Conservation (phyloP, 1,140 invertebrate species). For the Neodiprion lecontei region DNA sequence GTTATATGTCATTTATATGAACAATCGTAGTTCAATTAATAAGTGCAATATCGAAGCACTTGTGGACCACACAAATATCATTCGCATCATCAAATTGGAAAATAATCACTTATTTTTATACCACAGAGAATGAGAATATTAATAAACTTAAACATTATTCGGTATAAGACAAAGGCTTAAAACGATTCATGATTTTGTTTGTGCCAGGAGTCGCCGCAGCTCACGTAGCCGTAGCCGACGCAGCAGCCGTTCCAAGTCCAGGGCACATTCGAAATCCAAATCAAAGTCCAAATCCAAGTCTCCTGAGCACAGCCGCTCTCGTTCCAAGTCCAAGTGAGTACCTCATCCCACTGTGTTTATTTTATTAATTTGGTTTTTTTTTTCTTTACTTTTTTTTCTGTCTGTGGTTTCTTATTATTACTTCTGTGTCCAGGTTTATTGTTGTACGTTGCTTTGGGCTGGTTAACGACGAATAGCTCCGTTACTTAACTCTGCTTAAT, state of each 20-base stretch:
- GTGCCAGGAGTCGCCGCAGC: constrained; percentile 59
- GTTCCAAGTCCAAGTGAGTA: constrained; percentile 66
- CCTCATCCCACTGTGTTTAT: constrained; percentile 18
- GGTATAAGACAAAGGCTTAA: constrained; percentile 15
- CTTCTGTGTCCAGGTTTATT: not conserved
- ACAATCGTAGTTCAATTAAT: constrained; percentile 48
- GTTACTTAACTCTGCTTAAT: constrained; percentile 24
- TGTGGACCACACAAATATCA: too few species aligned
- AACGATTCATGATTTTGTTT: constrained; percentile 26
- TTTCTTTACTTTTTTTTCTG: constrained; percentile 13
- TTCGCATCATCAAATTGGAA: too few species aligned
- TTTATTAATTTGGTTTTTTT: constrained; percentile 27
- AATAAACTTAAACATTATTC: not conserved
- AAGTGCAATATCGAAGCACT: constrained; percentile 37
- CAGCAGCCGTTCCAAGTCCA: constrained; percentile 73
- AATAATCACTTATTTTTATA: not conserved
- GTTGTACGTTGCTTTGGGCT: constrained; percentile 46
- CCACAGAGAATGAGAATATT: constrained; percentile 13
- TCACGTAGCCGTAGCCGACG: constrained; percentile 68
- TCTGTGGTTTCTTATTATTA: constrained; percentile 7
- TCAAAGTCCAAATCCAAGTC: constrained; percentile 74
- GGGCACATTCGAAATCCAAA: constrained; percentile 75
- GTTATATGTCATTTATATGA: too few species aligned
- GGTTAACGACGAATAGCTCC: constrained; percentile 29
- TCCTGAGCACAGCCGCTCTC: constrained; percentile 67